A percentile compares a stretch with the other conserved stretches of the same genome.
These are phyloP conservation scores for Dermochelys coriacea DNA, from an alignment of 2,797 vertebrate species.

Conservation along the genomic window DNA sequence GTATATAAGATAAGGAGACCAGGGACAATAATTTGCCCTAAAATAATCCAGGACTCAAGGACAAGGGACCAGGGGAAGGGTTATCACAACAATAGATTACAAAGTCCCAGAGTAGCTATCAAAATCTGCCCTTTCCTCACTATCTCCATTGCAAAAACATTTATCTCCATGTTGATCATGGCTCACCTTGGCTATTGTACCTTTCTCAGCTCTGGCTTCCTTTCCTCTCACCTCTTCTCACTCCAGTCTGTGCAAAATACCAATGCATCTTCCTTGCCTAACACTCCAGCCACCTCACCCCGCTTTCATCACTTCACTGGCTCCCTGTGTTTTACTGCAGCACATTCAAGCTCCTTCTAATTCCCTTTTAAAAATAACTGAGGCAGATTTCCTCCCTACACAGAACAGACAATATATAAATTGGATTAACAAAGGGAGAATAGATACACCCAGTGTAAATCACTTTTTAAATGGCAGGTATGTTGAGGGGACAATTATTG, in stretches of 20 bases:
- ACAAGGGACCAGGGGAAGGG: conserved; percentile 60
- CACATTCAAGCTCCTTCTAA: background rate
- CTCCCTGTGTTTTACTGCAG: background rate
- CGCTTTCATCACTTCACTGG: rapidly evolving
- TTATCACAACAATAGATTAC: conserved; percentile 52
- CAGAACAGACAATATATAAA: background rate
- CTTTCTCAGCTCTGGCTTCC: background rate
- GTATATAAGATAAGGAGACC: conserved; percentile 64
- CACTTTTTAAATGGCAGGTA: background rate
- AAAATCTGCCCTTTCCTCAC: background rate
- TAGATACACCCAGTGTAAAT: rapidly evolving
- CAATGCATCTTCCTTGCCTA: background rate
- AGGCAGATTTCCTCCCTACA: too few relatives aligned
- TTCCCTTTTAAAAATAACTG: background rate
- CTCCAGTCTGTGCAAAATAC: background rate
- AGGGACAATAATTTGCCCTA: conserved; percentile 67
- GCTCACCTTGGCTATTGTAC: background rate
- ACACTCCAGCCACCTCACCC: rapidly evolving
- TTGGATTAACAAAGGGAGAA: background rate
- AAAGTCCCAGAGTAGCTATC: conserved; percentile 48
- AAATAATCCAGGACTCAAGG: conserved; percentile 62
- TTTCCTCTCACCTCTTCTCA: background rate
- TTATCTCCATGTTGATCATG: background rate
- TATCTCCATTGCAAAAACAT: background rate
- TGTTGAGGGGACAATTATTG: background rate